Conservation (phyloP, 2,113 vertebrate genomes). For the Limnothrissa miodon region DNA sequence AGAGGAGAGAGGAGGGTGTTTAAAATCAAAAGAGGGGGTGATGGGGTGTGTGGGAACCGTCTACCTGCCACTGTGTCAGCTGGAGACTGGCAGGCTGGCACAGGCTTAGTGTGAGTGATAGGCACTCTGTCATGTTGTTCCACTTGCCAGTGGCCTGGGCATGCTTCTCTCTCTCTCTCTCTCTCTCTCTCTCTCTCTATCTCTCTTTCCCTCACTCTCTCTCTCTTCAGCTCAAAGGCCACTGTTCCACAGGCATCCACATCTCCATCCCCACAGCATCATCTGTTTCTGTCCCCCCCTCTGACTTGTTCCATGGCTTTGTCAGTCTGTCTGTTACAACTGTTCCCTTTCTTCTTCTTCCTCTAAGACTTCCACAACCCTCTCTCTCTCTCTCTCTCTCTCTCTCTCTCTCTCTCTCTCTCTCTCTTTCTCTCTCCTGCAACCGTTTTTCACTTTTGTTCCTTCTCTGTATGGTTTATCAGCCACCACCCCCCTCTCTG, state of each 20-base stretch:
- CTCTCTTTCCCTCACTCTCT: not conserved
- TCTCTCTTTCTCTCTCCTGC: not conserved
- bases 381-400: conserved; percentile 3
- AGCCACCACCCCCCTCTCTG: not conserved
- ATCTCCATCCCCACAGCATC: not conserved
- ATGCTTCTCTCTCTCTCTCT: not conserved
- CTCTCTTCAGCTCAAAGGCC: not conserved
- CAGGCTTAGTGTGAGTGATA: not conserved
- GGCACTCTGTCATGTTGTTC: not conserved
- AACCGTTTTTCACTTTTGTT: no score
- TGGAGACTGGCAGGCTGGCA: not conserved
- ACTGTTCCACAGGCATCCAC: not conserved
- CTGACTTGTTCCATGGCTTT: not conserved
- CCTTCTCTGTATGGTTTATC: not conserved
- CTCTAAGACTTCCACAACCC: not conserved
- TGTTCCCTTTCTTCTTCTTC: not conserved
- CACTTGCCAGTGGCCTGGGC: not conserved
- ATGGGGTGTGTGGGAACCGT: not conserved
- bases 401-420: not conserved
- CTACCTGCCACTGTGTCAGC: not conserved
- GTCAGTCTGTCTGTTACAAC: not conserved
- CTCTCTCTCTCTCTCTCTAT: not conserved
- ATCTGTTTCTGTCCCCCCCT: not conserved
- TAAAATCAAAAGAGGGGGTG: no score
- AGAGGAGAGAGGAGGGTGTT: not conserved